Evolutionary conservation across 2,888 invertebrate species (phyloP).

Genomic region (Brassicogethes aeneus): DNA sequence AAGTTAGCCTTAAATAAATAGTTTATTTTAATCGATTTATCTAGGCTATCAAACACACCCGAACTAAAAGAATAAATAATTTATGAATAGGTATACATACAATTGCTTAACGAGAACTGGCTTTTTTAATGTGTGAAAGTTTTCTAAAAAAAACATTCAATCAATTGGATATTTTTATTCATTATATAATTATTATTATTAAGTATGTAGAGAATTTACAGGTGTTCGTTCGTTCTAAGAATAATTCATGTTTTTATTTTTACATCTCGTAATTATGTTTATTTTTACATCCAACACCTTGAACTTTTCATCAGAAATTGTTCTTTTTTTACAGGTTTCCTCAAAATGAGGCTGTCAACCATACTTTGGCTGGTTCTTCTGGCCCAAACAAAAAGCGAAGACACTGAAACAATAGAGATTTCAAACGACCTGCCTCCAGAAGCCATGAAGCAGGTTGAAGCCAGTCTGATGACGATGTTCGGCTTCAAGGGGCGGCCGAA

Average conservation of each 20-base stretch:
- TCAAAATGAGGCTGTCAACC: constrained; percentile 19
- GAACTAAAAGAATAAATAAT: constrained; percentile 15
- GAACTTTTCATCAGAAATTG: constrained; percentile 8
- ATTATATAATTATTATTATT: too few species aligned
- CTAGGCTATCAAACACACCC: not conserved
- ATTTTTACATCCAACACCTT: constrained; percentile 13
- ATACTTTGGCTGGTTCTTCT: constrained; percentile 23
- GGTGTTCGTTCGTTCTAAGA: too few species aligned
- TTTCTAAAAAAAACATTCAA: too few species aligned
- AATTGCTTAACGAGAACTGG: constrained; percentile 14
- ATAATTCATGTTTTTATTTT: too few species aligned
- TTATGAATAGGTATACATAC: constrained; percentile 14
- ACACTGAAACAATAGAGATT: too few species aligned
- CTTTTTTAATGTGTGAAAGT: too few species aligned
- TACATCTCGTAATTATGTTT: constrained; percentile 17
- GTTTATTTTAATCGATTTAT: not conserved
- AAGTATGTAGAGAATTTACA: too few species aligned
- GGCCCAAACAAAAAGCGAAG: constrained; percentile 12
- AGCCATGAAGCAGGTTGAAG: constrained; percentile 45
- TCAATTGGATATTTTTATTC: too few species aligned
- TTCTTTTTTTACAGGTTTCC: too few species aligned
- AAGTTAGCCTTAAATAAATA: not conserved
- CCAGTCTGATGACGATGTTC: constrained; percentile 52
- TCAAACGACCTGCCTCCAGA: constrained; percentile 21
- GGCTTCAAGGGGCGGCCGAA: constrained; percentile 49